Evolutionary conservation across 2,888 invertebrate genomes (phyloP), one percentile per base, ranked within the genome.

Genomic region (Andrena bucephala): DNA sequence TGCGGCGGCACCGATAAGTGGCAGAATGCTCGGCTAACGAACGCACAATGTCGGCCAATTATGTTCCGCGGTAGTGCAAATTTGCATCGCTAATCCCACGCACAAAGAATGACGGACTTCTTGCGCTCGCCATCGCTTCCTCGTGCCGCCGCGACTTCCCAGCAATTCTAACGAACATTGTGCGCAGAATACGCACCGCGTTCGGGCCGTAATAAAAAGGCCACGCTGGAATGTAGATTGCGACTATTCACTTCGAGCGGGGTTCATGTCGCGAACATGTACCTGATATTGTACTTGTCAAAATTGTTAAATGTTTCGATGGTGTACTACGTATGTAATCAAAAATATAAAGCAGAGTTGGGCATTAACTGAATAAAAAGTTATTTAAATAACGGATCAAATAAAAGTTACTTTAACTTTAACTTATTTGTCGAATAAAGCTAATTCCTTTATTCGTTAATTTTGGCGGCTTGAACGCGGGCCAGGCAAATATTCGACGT

Each of bases 41-140:
- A 90, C 86, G 83, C 84, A 90, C 90, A 90, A 90, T 90, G 86
- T 89, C 83, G 84, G 82, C 87, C 88, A 90, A 90, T 90, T 90
- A 89, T 90, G 87, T 86, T 84, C 74, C 85, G 83, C 76, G 77
- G 85, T 74, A 85, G 85, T 84, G 87, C 86, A 86, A 86, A 90
- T 90, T 90, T 89, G 88, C 89, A 90, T 89, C 84, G 87, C 89
- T 89, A 89, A 90, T 90, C 88, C 81, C 81, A 79, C 74, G 68
- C 83, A 83, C 82, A 87, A 85, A 87, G 86, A 86, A 83, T 83
- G 86, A 86, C 81, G 87, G 70, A 87, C 84, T 77, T 68, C 75
- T 82, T 68, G 85, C 67, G 76, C 68, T 54, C 50, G 66, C 70
- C 20, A 62, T 68, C 59, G 63, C 62, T 73, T 59, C 70, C 62